Conservation (phyloP, 2,797 vertebrate genomes). For the Cryptoprocta ferox region DNA sequence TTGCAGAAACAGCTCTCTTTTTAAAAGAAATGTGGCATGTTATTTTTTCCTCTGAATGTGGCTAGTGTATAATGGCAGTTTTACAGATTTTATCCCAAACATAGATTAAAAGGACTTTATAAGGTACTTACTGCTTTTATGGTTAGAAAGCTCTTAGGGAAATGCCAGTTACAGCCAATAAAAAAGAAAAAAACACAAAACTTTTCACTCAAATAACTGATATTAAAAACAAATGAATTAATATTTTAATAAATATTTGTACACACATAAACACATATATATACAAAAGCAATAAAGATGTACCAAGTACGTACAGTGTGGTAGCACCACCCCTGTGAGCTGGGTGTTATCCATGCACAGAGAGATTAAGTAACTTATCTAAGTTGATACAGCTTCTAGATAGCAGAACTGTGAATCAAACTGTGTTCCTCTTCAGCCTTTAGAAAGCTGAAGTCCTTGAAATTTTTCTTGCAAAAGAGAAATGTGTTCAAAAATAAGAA, state of each 20-base stretch:
- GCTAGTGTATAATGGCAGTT: neutral
- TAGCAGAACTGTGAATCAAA: neutral
- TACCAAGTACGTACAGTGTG: neutral
- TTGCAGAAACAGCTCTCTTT: neutral
- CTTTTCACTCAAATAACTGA: neutral
- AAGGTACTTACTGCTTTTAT: neutral
- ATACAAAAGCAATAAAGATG: neutral
- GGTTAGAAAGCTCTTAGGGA: neutral
- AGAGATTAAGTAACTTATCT: neutral
- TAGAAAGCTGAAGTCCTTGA: neutral
- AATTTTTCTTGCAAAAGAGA: neutral
- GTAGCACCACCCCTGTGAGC: neutral
- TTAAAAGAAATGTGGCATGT: constrained; percentile 1
- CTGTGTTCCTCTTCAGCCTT: neutral
- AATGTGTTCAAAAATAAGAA: neutral
- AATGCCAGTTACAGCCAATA: neutral
- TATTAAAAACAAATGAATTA: constrained; percentile 22
- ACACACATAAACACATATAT: neutral
- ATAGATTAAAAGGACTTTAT: constrained; percentile 27
- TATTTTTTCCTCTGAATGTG: neutral
- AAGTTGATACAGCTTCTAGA: neutral
- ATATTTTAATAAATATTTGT: neutral
- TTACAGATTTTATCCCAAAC: constrained; percentile 1
- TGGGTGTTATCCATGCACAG: neutral
- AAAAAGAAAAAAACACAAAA: neutral